phyloP scores from a whole-genome alignment of 2,113 vertebrate species.

The Albula goreensis region DNA sequence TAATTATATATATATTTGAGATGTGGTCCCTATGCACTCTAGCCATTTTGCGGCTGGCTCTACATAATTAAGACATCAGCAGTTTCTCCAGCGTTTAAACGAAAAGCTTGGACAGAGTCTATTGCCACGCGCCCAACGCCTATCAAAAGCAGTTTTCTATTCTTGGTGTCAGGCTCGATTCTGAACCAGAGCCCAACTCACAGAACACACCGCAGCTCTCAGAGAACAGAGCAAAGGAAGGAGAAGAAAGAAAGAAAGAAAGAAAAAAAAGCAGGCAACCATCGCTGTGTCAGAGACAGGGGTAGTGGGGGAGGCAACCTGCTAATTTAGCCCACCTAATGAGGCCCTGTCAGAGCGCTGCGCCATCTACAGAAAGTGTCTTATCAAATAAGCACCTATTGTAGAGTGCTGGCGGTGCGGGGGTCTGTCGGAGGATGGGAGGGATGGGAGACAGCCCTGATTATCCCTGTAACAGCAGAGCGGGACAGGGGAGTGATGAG shows the following conservation, averaged over 20 bases:
- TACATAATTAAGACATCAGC: slow-evolving; percentile 8
- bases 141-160: background rate
- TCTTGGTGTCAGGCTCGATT: background rate
- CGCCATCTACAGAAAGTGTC: slow-evolving; percentile 51
- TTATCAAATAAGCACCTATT: slow-evolving; percentile 53
- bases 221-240: background rate
- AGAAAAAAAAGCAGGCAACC: too few species aligned
- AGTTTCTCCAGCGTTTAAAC: background rate
- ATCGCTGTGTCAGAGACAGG: background rate
- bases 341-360: slow-evolving; percentile 61
- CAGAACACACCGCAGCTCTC: background rate
- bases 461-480: background rate
- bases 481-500: background rate
- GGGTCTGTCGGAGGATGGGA: slow-evolving; percentile 16
- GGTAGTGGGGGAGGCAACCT: slow-evolving; percentile 42
- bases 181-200: background rate
- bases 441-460: slow-evolving; percentile 19
- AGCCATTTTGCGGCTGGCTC: background rate
- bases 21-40: background rate
- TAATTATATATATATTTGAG: background rate
- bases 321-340: slow-evolving; percentile 65
- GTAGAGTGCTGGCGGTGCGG: slow-evolving; percentile 34
- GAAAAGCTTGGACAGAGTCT: background rate
- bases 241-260: too few species aligned
- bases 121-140: background rate